phyloP scores from a whole-genome alignment of 2,888 invertebrate species.

The Tinea pellionella region DNA sequence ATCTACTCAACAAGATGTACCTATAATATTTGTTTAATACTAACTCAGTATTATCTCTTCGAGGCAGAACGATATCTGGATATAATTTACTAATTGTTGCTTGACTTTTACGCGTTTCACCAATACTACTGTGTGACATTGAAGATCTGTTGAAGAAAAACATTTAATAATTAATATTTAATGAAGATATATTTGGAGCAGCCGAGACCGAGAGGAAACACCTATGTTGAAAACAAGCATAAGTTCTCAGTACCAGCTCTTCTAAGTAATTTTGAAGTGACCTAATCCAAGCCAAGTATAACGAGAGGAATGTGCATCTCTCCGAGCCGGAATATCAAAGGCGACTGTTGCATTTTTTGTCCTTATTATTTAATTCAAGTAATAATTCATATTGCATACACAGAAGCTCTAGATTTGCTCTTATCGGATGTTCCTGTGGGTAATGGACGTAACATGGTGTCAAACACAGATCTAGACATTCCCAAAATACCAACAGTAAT shows the following conservation, averaged over 20 bases:
- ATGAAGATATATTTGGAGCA: too few relatives aligned
- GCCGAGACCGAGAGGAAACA: too few relatives aligned
- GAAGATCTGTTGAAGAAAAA: slow-evolving; percentile 25
- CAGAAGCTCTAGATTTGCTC: slow-evolving; percentile 32
- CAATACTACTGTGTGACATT: slow-evolving; percentile 24
- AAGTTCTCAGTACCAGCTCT: too few relatives aligned
- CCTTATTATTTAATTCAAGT: too few relatives aligned
- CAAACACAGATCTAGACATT: slow-evolving; percentile 60
- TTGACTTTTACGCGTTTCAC: slow-evolving; percentile 31
- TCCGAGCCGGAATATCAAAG: too few relatives aligned
- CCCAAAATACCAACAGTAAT: slow-evolving; percentile 73
- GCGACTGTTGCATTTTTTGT: too few relatives aligned
- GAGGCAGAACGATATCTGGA: slow-evolving; percentile 37
- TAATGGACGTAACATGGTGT: slow-evolving; percentile 63
- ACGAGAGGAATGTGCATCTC: too few relatives aligned
- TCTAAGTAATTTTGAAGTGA: too few relatives aligned
- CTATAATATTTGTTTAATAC: slow-evolving; percentile 17
- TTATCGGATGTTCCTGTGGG: slow-evolving; percentile 28
- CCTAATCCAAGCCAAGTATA: too few relatives aligned
- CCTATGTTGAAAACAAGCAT: too few relatives aligned
- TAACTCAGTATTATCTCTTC: slow-evolving; percentile 30
- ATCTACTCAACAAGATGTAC: neutral
- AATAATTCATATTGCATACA: slow-evolving; percentile 21
- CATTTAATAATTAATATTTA: too few relatives aligned
- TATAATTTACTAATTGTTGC: slow-evolving; percentile 27